Evolutionary conservation across 2,797 vertebrate species (phyloP).

Genomic region (Chaunax sp.): DNA sequence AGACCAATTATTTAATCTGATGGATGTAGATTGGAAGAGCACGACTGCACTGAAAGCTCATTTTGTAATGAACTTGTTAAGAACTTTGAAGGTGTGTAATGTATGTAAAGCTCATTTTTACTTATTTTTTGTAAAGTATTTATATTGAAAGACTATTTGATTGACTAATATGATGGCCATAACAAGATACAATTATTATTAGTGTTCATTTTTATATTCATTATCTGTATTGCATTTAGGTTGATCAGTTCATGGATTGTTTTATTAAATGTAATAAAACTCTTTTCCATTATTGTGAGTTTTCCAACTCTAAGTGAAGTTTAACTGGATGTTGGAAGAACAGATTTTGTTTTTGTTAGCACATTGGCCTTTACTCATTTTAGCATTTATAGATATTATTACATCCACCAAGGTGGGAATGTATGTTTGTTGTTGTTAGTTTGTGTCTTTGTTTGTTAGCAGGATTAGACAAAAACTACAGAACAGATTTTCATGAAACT

Average conservation of each 20-base stretch:
- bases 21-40: slow-evolving; percentile 54
- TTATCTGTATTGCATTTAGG: slow-evolving; percentile 70
- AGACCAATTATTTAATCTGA: slow-evolving; percentile 58
- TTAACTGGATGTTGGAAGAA: no score
- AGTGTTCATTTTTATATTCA: slow-evolving; percentile 71
- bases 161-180: slow-evolving; percentile 49
- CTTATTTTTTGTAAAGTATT: slow-evolving; percentile 78
- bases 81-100: slow-evolving; percentile 51
- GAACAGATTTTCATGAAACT: neutral
- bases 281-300: slow-evolving; percentile 45
- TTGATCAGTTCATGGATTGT: slow-evolving; percentile 51
- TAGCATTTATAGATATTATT: no score
- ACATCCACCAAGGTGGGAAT: no score
- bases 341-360: no score
- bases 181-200: slow-evolving; percentile 55
- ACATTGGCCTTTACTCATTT: no score
- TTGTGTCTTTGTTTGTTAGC: no score
- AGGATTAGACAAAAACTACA: no score
- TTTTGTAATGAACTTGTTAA: slow-evolving; percentile 70
- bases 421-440: no score
- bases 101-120: slow-evolving; percentile 71
- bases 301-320: slow-evolving; percentile 24
- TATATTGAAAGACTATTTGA: slow-evolving; percentile 67
- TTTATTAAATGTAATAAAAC: slow-evolving; percentile 72
- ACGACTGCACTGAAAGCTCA: slow-evolving; percentile 56